Conservation (phyloP, 2,113 vertebrate species). For the Lontra canadensis region DNA sequence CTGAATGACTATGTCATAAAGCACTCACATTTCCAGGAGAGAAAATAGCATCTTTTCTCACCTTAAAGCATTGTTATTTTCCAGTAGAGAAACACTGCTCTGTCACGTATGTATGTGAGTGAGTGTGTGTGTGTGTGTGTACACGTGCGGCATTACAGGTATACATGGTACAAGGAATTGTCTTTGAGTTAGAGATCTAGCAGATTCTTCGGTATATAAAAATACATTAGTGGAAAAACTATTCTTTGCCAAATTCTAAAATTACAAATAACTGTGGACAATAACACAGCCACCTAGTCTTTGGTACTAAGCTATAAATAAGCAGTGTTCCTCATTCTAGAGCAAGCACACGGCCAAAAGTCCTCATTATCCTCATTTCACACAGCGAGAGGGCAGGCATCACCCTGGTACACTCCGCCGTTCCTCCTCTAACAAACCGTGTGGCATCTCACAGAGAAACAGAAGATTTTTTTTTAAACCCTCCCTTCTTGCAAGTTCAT, state of each 20-base stretch:
- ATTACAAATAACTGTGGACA: background rate
- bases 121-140: background rate
- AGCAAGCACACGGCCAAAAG: background rate
- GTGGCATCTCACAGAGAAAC: background rate
- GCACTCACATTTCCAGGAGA: background rate
- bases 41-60: background rate
- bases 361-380: background rate
- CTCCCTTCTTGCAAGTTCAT: background rate
- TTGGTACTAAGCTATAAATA: background rate
- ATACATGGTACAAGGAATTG: background rate
- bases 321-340: background rate
- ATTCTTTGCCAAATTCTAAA: background rate
- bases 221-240: background rate
- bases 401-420: background rate
- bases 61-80: background rate
- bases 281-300: background rate
- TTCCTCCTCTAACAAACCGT: background rate
- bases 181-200: background rate
- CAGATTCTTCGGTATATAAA: background rate
- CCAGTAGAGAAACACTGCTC: background rate
- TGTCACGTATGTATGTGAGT: background rate
- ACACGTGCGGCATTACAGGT: accelerated
- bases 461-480: background rate
- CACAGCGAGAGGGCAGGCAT: background rate
- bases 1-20: background rate